Evolutionary conservation across 2,888 invertebrate genomes (phyloP), one percentile per base, ranked within the genome.

Genomic region (Cenopis cana): DNA sequence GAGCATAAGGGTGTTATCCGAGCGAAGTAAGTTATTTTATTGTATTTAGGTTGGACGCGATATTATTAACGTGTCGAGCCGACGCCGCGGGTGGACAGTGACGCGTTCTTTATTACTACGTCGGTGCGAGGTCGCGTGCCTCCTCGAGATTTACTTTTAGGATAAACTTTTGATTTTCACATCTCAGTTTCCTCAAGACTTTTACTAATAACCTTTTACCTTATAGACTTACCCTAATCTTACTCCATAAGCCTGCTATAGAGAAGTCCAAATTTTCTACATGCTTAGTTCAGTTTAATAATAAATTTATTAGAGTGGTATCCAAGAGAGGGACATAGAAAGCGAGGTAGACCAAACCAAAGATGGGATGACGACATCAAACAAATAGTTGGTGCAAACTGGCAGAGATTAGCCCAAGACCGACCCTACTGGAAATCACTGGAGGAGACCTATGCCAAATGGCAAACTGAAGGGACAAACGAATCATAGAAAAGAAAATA

Each of bases 11-110:
- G 70, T 60, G 52, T 71, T 57, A 74, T 62, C 73, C 10, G 60
- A 20, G 11, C 54, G 52, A 50, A 20, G 10, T 14, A 64, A 54
- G 64, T 54, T 38, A 20, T 38, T n/a, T n/a, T 38, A n/a, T 64
- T 54, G 57, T 78, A 3, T 46, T 46, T 46, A 75, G 77, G 75
- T 74, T 75, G 78, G 78, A 80, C 74, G 73, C 82, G 82, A 83
- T 87, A 89, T 86, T 87, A 84, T 82, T 80, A 84, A 84, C 84
- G 81, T 82, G 83, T 82, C 80, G 77, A 79, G 81, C 81, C 81
- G 84, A 81, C 81, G 79, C 74, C 77, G 78, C 77, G 73, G 81
- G 81, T 76, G 76, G 84, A 82, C 78, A 59, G 59, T 86, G 82
- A 83, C 81, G 78, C 68, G 79, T 75, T 82, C 84, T 83, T 85